Evolutionary conservation across 2,888 invertebrate species (phyloP), one percentile per base, ranked within the genome.

Genomic region (Ophion ventricosus): DNA sequence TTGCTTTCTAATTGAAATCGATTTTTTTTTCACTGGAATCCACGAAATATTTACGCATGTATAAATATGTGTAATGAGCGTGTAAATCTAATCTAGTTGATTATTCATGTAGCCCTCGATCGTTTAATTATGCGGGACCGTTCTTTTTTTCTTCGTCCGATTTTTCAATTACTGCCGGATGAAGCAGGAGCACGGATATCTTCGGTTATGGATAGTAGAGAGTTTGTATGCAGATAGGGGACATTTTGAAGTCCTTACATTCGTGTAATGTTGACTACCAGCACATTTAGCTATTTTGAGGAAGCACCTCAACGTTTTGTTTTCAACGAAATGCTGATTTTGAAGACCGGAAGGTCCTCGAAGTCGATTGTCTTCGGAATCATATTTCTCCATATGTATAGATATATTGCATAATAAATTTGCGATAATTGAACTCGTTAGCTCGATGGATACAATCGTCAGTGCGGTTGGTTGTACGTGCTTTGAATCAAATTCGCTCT

Each of bases 351-450:
- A 43, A 43, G 14, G 10, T 14, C 14, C 11, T 43, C 11, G 4
- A 35, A 35, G 35, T 7, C 35, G 14, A 14, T 14, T 43, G 43
- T 17, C 43, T 14, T 17, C 10, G 43, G 14, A 43, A 43, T 43
- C 43, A 43, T 35, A 35, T 7, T 35, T 0, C 35, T 1, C 35
- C 4, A 35, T 35, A 35, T 35, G 35, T 35, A 29, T 29, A 54
- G 20, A 26, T 43, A 64, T 26, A 61, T 66, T 35, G 78, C 67
- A 82, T 78, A 78, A 78, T 78, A 78, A 69, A 74, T 78, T 78
- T 78, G 56, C 59, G 26, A 74, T 83, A 79, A 83, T 78, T 83
- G 59, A 79, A 79, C 70, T 83, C 83, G 79, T 79, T 83, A 83
- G 79, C 61, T 59, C 64, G 40, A 63, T 56, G 49, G 54, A 64